Evolutionary conservation across 2,888 invertebrate genomes (phyloP), one percentile per base, ranked within the genome.

Genomic region (Onthophagus sagittarius): DNA sequence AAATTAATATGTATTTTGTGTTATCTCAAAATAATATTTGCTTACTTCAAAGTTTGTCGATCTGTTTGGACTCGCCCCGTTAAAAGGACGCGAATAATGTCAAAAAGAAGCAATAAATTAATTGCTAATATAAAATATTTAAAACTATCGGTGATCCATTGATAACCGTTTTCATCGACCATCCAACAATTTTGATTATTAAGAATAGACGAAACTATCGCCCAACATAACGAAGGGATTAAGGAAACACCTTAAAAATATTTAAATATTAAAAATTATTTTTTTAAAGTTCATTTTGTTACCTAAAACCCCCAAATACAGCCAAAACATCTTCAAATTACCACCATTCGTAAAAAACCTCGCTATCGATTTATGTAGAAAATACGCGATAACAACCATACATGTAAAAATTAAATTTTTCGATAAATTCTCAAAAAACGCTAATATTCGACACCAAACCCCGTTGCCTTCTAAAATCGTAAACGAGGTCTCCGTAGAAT

Each of bases 331-430:
- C 13, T 87, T 87, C 7, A 89, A 84, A 73, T 90, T 88, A 64
- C 86, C 86, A 14, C 62, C 15, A 53, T 62, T 78, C 0, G 81
- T 87, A 79, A 93, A 92, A 0, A 91, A 88, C 15, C 90, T 88
- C 0, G 90, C 92, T 33, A 93, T 89, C 14, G 90, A 85, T 69
- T 91, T 88, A 79, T 93, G 92, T 2, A 93, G 81, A 80, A 89
- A 91, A 62, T 90, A 84, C 0, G 90, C 91, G 80, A 91, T 91
- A 0, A 90, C 85, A 67, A 92, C 84, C 92, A 93, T 93, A 81
- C 90, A 91, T 2, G 90, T 88, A 79, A 91, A 93, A 65, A 92
- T 91, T 0, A 86, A 85, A 79, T 90, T 90, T 3, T 87, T 87
- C 0, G 89, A 86, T 0, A 87, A 79, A 64, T 88, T 87, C 76